Evolutionary conservation across 2,797 vertebrate species (phyloP), one percentile per base, ranked within the genome.

Genomic region (Myoxocephalus aenaeus): DNA sequence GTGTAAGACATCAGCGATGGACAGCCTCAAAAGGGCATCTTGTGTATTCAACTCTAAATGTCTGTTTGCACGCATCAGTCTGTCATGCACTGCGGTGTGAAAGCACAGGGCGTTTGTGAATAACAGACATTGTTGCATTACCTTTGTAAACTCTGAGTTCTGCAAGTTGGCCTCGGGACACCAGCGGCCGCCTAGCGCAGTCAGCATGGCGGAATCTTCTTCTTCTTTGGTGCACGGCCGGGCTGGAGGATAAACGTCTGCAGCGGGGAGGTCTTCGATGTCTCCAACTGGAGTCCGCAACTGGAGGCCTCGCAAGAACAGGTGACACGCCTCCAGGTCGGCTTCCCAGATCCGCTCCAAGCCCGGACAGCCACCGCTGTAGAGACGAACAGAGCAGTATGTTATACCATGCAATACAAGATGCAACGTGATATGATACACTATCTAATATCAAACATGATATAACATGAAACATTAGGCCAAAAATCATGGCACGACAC

Each of bases 271-370:
- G 44, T 96, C 94, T 1, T 96, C 95, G 0, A 81, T 77, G 44
- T 92, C 94, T 34, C 74, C 89, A 34, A 34, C 34, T 34, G 79
- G 72, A 8, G 95, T 94, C 76, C 93, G 94, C 79, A 96, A 87
- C 83, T 96, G 94, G 79, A 97, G 92, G 25, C 93, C 94, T 79
- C 86, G 94, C 58, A 97, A 75, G 77, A 97, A 94, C 68, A 97
- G 89, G 89, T 93, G 95, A 88, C 97, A 98, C 1, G 96, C 94
- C 89, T 99, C 96, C 90, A 97, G 90, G 91, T 98, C 97, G 3
- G 96, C 96, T 86, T 96, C 96, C 96, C 96, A 97, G 82, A 98
- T 95, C 83, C 93, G 94, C 81, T 95, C 94, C 86, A 98, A 87
- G 67, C 94, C 93, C 0, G 95, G 94, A 85, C 94, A 96, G 71